Evolutionary conservation across 2,797 vertebrate species (phyloP), one percentile per base, ranked within the genome.

Genomic region (Onychomys torridus): DNA sequence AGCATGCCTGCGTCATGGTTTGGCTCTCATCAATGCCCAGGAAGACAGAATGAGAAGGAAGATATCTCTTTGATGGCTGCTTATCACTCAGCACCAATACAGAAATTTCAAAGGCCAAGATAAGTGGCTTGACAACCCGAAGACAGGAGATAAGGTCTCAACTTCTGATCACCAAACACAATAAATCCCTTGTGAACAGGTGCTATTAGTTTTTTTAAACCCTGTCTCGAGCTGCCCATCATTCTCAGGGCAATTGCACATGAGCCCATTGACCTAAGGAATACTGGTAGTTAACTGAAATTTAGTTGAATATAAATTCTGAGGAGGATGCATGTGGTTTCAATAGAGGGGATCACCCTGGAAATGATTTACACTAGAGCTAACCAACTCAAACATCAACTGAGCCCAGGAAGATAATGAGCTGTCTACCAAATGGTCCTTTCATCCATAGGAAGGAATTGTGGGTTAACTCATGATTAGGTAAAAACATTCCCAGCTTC

Each of bases 51-150:
- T 52, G 95, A 92, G 65, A 83, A 93, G 89, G 94, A 90, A 97
- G 92, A 97, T 79, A 81, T 43, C 82, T 94, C 91, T 97, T 84
- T 97, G 94, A 96, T 96, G 78, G 61, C 76, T 78, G 93, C 92
- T 96, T 96, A 97, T 98, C 96, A 2, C 88, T 96, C 96, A 97
- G 88, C 96, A 97, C 89, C 92, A 90, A 79, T 73, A 93, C 8
- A 97, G 89, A 67, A 91, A 97, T 95, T 97, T 98, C 94, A 97
- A 97, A 97, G 94, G 78, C 94, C 82, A 90, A 93, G 97, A 97
- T 98, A 97, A 98, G 96, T 95, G 93, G 91, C 96, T 97, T 98
- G 98, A 98, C 96, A 98, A 96, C 88, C 96, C 96, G 95, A 96
- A 97, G 98, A 97, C 89, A 89, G 97, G 94, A 94, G 98, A 98